A percentile compares a stretch with the other conserved stretches of the same genome.
These are phyloP conservation scores for Lipotes vexillifer DNA, from an alignment of 2,113 vertebrate genomes.

Conservation along the genomic window DNA sequence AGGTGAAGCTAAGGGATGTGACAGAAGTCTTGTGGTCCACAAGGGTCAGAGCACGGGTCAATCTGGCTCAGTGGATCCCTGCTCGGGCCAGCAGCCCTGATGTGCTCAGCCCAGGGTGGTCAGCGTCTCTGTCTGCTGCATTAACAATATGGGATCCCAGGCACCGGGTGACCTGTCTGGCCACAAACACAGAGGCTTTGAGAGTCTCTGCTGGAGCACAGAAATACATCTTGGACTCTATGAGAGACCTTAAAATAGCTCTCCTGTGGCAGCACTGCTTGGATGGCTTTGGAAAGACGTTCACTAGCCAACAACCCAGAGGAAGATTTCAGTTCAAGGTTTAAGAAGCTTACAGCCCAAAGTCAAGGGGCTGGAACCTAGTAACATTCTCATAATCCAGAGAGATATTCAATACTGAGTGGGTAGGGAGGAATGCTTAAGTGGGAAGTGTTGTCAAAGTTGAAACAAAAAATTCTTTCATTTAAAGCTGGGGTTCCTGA, in stretches of 20 bases:
- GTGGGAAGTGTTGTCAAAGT: not conserved
- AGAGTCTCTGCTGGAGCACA: not conserved
- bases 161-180: not conserved
- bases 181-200: not conserved
- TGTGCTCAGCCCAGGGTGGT: too few species aligned
- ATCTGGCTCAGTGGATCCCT: not conserved
- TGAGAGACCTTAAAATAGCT: conserved; percentile 1
- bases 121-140: not conserved
- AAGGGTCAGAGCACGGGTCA: not conserved
- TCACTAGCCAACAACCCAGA: not conserved
- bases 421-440: not conserved
- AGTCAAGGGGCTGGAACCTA: not conserved
- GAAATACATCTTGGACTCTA: not conserved
- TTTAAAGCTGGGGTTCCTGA: conserved; percentile 40
- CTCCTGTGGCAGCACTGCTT: not conserved
- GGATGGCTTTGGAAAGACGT: conserved; percentile 6
- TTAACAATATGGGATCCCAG: not conserved
- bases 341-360: not conserved
- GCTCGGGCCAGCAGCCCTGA: accelerated
- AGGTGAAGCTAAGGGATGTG: not conserved
- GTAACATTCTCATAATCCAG: not conserved
- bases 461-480: conserved; percentile 39
- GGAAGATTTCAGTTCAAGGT: conserved; percentile 44
- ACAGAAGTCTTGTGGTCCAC: not conserved
- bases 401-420: not conserved